Evolutionary conservation across 1,140 invertebrate genomes (phyloP), one percentile per base, ranked within the genome.

Genomic region (Bombus balteatus): DNA sequence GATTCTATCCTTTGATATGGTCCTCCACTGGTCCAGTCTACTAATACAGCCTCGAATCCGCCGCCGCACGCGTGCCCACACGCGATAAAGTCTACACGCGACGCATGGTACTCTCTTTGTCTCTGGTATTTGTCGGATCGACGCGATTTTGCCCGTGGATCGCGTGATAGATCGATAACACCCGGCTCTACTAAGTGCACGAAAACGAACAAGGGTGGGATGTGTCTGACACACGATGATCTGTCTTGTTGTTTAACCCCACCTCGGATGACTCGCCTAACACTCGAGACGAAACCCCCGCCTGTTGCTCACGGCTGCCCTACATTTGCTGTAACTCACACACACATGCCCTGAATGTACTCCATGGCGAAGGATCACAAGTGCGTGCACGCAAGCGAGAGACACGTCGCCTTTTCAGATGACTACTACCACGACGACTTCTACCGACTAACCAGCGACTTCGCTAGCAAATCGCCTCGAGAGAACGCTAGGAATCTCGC

Each of bases 1-100:
- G 41, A 57, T 78, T 76, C 81, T 90, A 62, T 86, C 77, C 57
- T 83, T 83, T 41, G 59, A 62, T 83, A 62, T 88, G 85, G 83
- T 90, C 85, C 87, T 57, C 41, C 12, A 75, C 77, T 22, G 47
- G 47, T 53, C 91, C 89, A 81, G 87, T 80, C 81, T 89, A 92
- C 89, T 91, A 94, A 93, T 91, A 93, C 80, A 91, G 77, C 84
- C 92, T 90, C 57, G 89, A 89, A 90, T 86, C 78, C 92, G 91
- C 91, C 94, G 94, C 94, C 94, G 94, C 94, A 95, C 94, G 93
- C 94, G 94, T 94, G 94, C 93, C 94, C 93, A 94, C 94, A 95
- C 93, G 91, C 91, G 66, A 80, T 59, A 32, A 78, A 28, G 34
- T 79, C 25, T 72, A 76, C 34, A 32, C 34, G 74, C 32, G 68